Evolutionary conservation across 2,113 vertebrate species (phyloP).

Genomic region (Petromus typicus): DNA sequence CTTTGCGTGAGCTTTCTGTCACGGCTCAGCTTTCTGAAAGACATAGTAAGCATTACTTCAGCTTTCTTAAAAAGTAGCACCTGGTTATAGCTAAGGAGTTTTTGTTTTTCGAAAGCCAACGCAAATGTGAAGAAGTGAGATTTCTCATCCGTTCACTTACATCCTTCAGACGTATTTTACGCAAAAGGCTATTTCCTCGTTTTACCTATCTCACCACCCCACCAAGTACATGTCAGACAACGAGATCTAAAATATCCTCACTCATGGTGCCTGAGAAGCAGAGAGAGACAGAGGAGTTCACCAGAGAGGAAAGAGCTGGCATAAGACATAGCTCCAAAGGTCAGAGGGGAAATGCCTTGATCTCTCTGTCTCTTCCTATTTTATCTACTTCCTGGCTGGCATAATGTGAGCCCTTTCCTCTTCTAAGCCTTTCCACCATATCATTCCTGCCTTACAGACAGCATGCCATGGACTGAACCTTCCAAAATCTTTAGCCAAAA

Average conservation of each 20-base stretch:
- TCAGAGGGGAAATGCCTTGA: background rate
- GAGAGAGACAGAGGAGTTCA: no score
- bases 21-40: background rate
- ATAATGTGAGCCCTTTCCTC: background rate
- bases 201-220: fast-evolving
- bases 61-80: background rate
- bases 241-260: background rate
- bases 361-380: background rate
- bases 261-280: no score
- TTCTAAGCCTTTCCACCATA: background rate
- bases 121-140: background rate
- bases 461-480: background rate
- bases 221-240: fast-evolving
- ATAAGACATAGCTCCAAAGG: no score
- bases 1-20: background rate
- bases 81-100: background rate
- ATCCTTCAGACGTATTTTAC: background rate
- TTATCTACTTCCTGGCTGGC: background rate
- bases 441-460: background rate
- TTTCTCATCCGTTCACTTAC: background rate
- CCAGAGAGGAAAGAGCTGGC: no score
- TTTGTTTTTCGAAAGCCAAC: background rate
- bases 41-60: no score
- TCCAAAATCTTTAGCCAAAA: background rate
- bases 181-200: background rate